A percentile compares a stretch with the other conserved stretches of the same genome.
These are phyloP conservation scores for Physocephala rufipes DNA, from an alignment of 2,888 invertebrate species.

Conservation along the genomic window DNA sequence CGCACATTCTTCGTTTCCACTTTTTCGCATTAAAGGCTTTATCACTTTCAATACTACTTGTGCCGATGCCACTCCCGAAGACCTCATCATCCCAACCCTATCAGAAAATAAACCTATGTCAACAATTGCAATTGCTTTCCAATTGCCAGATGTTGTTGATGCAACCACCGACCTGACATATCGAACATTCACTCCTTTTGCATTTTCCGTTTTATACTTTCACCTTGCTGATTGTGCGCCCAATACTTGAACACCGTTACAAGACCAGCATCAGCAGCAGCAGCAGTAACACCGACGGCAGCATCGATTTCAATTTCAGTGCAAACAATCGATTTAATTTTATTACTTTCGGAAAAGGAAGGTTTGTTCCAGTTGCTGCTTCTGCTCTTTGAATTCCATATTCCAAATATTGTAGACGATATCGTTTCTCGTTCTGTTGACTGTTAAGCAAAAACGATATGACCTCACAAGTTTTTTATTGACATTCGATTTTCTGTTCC, in stretches of 20 bases:
- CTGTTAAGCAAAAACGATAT: too few species aligned
- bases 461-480: background rate
- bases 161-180: background rate
- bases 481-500: background rate
- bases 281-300: background rate
- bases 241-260: background rate
- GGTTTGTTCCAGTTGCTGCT: too few species aligned
- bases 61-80: too few species aligned
- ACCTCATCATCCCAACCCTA: too few species aligned
- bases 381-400: background rate
- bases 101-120: too few species aligned
- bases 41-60: too few species aligned
- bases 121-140: conserved; percentile 31
- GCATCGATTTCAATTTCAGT: conserved; percentile 14
- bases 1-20: too few species aligned
- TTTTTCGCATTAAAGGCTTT: too few species aligned
- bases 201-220: background rate
- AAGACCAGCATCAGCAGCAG: background rate
- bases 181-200: too few species aligned
- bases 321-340: conserved; percentile 34
- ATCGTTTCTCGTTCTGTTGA: background rate
- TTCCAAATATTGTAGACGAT: background rate
- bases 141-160: conserved; percentile 26
- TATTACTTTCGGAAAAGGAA: conserved; percentile 10
- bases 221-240: conserved; percentile 4